Conservation (phyloP, 2,113 vertebrate genomes). For the Hystrix brachyura region DNA sequence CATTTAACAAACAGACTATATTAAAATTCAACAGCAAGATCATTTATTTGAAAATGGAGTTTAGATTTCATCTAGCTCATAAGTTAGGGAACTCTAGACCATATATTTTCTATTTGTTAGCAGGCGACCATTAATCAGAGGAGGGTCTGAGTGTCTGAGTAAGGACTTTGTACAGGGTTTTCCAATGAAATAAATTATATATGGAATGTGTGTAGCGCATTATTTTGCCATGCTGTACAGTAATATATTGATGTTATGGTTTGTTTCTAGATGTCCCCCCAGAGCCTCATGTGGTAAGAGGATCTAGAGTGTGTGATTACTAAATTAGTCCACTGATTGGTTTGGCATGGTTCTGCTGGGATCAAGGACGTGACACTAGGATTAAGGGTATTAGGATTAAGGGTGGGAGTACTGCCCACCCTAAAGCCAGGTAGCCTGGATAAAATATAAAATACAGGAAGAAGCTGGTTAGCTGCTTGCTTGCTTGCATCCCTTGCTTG, state of each 20-base stretch:
- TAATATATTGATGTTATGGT: neutral
- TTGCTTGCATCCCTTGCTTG: too few species aligned
- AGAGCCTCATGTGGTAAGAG: too few species aligned
- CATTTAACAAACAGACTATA: neutral
- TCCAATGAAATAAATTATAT: constrained; percentile 43
- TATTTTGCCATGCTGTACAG: neutral
- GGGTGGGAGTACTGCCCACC: too few species aligned
- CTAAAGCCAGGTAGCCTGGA: too few species aligned
- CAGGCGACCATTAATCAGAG: neutral
- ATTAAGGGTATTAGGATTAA: too few species aligned
- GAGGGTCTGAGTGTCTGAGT: neutral
- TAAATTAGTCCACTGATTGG: too few species aligned
- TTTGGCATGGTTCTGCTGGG: too few species aligned
- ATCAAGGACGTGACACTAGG: too few species aligned
- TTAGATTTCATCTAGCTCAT: constrained; percentile 4
- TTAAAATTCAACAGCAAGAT: constrained; percentile 28
- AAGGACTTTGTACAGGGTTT: neutral
- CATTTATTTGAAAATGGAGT: constrained; percentile 28
- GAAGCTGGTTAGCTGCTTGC: too few species aligned
- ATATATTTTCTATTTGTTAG: constrained; percentile 6
- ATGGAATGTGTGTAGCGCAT: neutral
- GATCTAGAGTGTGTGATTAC: too few species aligned
- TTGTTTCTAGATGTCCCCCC: too few species aligned
- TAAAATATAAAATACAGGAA: too few species aligned
- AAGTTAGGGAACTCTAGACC: neutral